phyloP scores from a whole-genome alignment of 2,888 invertebrate genomes.

The Meliscaeva auricollis region DNA sequence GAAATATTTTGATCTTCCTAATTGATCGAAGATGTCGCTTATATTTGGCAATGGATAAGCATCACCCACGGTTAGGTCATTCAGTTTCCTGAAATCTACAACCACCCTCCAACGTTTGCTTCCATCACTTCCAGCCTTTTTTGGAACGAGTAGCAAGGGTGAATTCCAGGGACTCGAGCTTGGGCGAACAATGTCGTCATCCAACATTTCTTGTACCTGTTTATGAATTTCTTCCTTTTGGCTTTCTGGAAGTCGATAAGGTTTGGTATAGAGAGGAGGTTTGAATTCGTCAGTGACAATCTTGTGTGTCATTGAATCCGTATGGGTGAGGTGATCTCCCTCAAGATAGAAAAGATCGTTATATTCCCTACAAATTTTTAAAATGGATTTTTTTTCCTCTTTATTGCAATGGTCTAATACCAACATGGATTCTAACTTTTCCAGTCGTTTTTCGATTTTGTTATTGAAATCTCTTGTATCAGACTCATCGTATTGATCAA shows the following conservation, averaged over 20 bases:
- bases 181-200: not conserved
- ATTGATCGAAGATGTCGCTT: slow-evolving; percentile 15
- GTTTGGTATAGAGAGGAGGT: not conserved
- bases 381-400: too few relatives aligned
- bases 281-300: not conserved
- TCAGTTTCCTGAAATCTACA: not conserved
- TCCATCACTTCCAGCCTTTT: not conserved
- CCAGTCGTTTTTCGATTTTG: too few relatives aligned
- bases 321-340: too few relatives aligned
- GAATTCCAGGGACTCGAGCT: slow-evolving; percentile 1
- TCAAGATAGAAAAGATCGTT: too few relatives aligned
- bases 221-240: not conserved
- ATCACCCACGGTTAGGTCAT: too few relatives aligned
- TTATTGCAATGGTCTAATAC: too few relatives aligned
- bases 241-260: not conserved
- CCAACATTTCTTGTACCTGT: not conserved
- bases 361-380: not conserved
- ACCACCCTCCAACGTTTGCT: slow-evolving; percentile 1
- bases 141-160: not conserved
- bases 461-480: too few relatives aligned
- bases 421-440: too few relatives aligned
- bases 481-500: too few relatives aligned
- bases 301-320: not conserved
- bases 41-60: not conserved
- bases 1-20: slow-evolving; percentile 31